Base-by-base conservation (phyloP, 2,797 vertebrate species). In the Lacerta viridis region DNA sequence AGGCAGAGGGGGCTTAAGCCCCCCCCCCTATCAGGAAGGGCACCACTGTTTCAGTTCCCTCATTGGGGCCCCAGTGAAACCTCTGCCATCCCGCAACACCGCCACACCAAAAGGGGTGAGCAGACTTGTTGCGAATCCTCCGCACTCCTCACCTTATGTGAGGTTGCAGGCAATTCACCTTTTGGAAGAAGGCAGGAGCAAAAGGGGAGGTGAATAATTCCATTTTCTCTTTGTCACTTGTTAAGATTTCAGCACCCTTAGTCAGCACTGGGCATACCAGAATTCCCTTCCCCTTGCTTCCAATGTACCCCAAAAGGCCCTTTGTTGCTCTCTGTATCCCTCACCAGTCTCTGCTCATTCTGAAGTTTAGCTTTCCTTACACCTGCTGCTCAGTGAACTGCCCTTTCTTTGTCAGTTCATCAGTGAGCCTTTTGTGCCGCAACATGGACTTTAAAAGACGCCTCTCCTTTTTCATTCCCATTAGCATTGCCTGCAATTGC, bases 61-160 rank as follows among this genome's bases (percentile, higher is more conserved):
- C 50, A 3, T 50, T 0, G 11, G 50, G 11, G 50, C 50, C 11
- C 50, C 3, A 0, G 11, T 50, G 50, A 50, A 50, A 3, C 11
- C 50, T 50, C 11, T 50, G 50, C 50, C 11, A 50, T 13, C 50
- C 50, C 0, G 0, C 50, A 55, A 4, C 50, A 4, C 1, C 0
- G 1, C 50, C 50, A 55, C 50, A 55, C 50, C 50, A 15, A 55
- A 3, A 11, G 50, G 50, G 50, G 50, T 55, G 50, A 55, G 50
- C 1, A 13, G 50, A 55, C 50, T 55, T 55, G 50, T 55, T 55
- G 50, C 1, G 13, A 55, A 15, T 55, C 69, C 13, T 33, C 69
- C 13, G 13, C 69, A 17, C 29, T 33, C 29, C 13, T 33, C 11
- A 13, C 11, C 69, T 71, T 71, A 5, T 71, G n/a, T 11, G 20